A percentile compares a stretch with the other conserved stretches of the same genome.
phyloP scores from a whole-genome alignment of 92 coral and sea anemone species.

The Pocillopora grandis region DNA sequence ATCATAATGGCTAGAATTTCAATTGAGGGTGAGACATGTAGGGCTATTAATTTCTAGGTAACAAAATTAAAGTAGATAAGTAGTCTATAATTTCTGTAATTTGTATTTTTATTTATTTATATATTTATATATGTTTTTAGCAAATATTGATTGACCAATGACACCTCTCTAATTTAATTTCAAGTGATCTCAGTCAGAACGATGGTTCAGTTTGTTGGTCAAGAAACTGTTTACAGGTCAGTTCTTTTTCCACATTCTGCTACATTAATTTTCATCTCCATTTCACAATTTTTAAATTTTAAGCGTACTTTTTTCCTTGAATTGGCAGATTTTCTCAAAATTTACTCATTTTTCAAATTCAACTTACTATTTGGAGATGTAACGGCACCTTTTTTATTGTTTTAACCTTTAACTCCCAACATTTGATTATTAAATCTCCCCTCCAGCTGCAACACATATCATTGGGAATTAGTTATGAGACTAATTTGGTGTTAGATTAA shows the following conservation, averaged over 20 bases:
- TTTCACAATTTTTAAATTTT: neutral
- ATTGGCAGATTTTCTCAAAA: too few species aligned
- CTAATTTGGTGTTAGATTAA: too few species aligned
- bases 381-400: too few species aligned
- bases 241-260: neutral
- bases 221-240: slow-evolving; percentile 87
- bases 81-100: too few species aligned
- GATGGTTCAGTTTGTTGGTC: slow-evolving; percentile 92
- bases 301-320: neutral
- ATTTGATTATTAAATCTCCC: too few species aligned
- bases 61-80: too few species aligned
- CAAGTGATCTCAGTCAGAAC: slow-evolving; percentile 83
- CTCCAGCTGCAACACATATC: too few species aligned
- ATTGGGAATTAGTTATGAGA: too few species aligned
- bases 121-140: neutral
- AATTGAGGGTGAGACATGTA: neutral
- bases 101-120: neutral
- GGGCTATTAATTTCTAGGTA: neutral
- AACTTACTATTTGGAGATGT: too few species aligned
- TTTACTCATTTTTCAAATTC: too few species aligned
- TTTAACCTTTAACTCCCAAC: too few species aligned
- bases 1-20: neutral
- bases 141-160: neutral
- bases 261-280: neutral
- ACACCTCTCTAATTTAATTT: neutral